Evolutionary conservation across 2,113 vertebrate genomes (phyloP).

Genomic region (Mugil cephalus): DNA sequence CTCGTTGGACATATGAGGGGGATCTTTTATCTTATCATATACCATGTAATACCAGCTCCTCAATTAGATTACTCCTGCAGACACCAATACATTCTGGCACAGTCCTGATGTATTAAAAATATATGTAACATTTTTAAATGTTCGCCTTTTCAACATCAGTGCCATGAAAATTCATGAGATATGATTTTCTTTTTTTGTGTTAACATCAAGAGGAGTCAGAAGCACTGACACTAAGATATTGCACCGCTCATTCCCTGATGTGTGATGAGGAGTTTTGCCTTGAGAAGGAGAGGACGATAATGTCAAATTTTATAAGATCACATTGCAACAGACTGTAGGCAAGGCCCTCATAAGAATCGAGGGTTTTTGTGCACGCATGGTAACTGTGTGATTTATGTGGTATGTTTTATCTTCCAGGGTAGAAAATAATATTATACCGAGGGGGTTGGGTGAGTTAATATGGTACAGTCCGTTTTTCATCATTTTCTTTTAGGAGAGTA

Average conservation of each 20-base stretch:
- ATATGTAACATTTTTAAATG: conserved; percentile 20
- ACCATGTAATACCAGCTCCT: neutral
- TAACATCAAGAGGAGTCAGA: conserved; percentile 28
- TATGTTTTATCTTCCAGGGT: conserved; percentile 51
- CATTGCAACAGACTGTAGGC: conserved; percentile 27
- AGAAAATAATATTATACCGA: conserved; percentile 58
- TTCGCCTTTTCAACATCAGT: conserved; percentile 14
- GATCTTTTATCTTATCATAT: neutral
- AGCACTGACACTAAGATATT: neutral
- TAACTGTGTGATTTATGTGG: conserved; percentile 45
- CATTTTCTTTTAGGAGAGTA: conserved; percentile 61
- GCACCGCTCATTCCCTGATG: conserved; percentile 13
- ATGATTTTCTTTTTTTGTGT: conserved; percentile 23
- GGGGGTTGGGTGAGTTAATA: conserved; percentile 53
- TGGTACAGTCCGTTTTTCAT: conserved; percentile 63
- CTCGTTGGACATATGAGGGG: neutral
- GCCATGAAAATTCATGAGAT: conserved; percentile 4
- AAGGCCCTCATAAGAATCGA: conserved; percentile 20
- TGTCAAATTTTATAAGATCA: conserved; percentile 39
- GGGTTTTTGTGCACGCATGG: conserved; percentile 23
- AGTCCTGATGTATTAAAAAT: conserved; percentile 18
- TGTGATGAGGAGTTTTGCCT: conserved; percentile 9
- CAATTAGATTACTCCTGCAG: neutral
- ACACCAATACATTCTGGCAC: neutral
- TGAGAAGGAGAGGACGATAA: conserved; percentile 13